phyloP scores from a whole-genome alignment of 1,140 invertebrate genomes.

The Temnothorax curvispinosus region DNA sequence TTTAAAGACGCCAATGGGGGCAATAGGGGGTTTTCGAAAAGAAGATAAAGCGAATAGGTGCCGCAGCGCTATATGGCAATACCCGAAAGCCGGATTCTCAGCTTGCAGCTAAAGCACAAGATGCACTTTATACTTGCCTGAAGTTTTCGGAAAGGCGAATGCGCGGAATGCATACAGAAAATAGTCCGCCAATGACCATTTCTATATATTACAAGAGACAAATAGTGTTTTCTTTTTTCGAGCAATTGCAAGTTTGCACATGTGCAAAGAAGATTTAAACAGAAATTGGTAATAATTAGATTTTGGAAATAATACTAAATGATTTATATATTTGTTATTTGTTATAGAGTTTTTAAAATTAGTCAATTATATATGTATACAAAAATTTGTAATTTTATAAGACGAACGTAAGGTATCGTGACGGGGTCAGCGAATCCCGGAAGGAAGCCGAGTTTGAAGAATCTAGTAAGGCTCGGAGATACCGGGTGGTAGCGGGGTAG shows the following conservation, averaged over 20 bases:
- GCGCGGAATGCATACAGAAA: neutral
- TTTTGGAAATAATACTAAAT: neutral
- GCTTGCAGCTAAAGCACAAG: neutral
- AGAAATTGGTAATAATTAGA: neutral
- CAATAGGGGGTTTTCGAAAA: slow-evolving; percentile 39
- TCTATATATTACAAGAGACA: neutral
- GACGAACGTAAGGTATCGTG: neutral
- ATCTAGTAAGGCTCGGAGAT: slow-evolving; percentile 23
- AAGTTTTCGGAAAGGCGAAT: slow-evolving; percentile 7
- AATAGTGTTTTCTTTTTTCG: neutral
- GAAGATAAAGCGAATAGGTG: slow-evolving; percentile 15
- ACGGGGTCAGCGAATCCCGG: neutral
- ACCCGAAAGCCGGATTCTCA: slow-evolving; percentile 13
- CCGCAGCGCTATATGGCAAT: slow-evolving; percentile 25
- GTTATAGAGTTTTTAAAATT: neutral
- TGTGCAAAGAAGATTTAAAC: neutral
- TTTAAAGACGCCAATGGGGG: slow-evolving; percentile 55
- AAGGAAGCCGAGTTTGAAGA: slow-evolving; percentile 37
- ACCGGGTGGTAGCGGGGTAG: slow-evolving; percentile 25
- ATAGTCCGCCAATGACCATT: neutral
- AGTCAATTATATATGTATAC: neutral
- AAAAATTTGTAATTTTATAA: neutral
- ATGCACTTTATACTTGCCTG: slow-evolving; percentile 32
- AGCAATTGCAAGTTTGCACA: neutral
- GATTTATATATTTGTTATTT: neutral